A percentile compares a stretch with the other conserved stretches of the same genome.
Conservation (phyloP, 2,888 invertebrate species). For the Amiota mariae region DNA sequence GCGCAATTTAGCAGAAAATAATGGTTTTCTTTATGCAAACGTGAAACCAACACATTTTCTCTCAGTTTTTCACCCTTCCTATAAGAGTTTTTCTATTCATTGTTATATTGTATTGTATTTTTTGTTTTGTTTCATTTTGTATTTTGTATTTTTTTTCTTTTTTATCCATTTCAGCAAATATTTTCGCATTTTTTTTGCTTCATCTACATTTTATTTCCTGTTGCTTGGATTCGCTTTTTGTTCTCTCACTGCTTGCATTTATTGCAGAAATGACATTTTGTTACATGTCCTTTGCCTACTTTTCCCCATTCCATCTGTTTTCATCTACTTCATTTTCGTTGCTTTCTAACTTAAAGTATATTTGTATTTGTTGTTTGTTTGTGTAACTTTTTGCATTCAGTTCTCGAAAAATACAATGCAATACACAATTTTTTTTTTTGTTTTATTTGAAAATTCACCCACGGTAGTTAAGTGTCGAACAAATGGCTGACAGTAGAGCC, state of each 20-base stretch:
- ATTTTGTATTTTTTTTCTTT: no score
- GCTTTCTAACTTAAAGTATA: no score
- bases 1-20: constrained; percentile 26
- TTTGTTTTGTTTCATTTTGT: neutral
- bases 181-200: constrained; percentile 28
- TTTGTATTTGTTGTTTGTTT: neutral
- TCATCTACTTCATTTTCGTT: no score
- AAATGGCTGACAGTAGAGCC: constrained; percentile 29
- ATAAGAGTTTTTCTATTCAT: constrained; percentile 1
- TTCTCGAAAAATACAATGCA: constrained; percentile 21
- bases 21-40: constrained; percentile 24
- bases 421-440: neutral
- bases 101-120: neutral
- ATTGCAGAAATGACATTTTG: constrained; percentile 26
- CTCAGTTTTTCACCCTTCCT: neutral
- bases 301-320: no score
- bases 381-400: constrained; percentile 6
- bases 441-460: neutral
- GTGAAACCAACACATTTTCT: constrained; percentile 3
- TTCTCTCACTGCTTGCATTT: neutral
- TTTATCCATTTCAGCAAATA: constrained; percentile 23
- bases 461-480: constrained; percentile 28
- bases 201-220: constrained; percentile 22
- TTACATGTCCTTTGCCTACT: neutral
- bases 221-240: neutral